A percentile compares a stretch with the other conserved stretches of the same genome.
Conservation (phyloP, 2,888 invertebrate genomes). For the Nymphalis polychloros region DNA sequence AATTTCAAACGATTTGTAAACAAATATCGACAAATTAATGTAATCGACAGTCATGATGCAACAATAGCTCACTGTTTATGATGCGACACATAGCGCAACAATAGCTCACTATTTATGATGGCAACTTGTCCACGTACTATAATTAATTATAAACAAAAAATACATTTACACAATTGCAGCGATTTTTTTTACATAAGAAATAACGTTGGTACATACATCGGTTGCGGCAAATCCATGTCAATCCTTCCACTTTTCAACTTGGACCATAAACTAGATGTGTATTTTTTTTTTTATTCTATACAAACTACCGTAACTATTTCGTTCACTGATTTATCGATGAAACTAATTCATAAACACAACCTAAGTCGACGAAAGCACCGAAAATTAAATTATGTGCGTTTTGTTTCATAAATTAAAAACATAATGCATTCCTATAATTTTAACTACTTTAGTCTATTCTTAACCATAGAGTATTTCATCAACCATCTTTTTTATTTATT, state of each 20-base stretch:
- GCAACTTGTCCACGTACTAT: no score
- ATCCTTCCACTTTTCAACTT: neutral
- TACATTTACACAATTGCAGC: no score
- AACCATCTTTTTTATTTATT: no score
- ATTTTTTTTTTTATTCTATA: neutral
- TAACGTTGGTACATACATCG: no score
- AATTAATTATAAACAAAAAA: no score
- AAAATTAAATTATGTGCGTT: constrained; percentile 37
- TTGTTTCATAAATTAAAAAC: constrained; percentile 4
- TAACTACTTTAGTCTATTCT: neutral
- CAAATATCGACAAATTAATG: no score
- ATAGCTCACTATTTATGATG: no score
- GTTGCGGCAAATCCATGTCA: neutral
- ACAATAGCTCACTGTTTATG: no score
- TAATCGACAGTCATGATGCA: no score
- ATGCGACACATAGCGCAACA: no score
- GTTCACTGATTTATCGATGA: constrained; percentile 22
- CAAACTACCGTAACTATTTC: constrained; percentile 20
- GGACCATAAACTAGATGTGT: constrained; percentile 8
- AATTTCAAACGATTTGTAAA: no score
- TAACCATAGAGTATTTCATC: neutral
- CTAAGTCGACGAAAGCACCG: constrained; percentile 52
- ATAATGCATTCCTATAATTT: neutral
- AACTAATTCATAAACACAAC: constrained; percentile 50
- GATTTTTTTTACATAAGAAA: no score